A percentile compares a stretch with the other conserved stretches of the same genome.
These are phyloP conservation scores for Zele albiditarsus DNA, from an alignment of 2,888 invertebrate species.

Conservation along the genomic window DNA sequence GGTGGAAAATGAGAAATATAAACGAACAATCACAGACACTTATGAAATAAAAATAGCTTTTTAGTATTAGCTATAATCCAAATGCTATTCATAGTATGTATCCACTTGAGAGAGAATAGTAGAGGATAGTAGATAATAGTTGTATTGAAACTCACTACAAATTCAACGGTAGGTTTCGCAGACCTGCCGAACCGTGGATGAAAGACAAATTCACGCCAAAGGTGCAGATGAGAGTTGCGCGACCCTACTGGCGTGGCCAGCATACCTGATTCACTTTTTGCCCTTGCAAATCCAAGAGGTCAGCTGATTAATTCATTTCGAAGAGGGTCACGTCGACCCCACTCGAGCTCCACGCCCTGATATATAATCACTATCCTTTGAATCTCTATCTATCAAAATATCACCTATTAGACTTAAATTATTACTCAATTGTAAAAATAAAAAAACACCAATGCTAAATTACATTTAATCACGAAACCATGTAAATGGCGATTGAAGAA, in stretches of 20 bases:
- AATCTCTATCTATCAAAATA: not conserved
- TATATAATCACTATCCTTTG: not conserved
- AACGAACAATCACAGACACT: too few relatives aligned
- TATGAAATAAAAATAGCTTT: too few relatives aligned
- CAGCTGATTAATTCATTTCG: conserved; percentile 14
- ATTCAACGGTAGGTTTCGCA: conserved; percentile 45
- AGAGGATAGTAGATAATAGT: not conserved
- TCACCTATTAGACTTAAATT: not conserved
- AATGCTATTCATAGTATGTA: too few relatives aligned
- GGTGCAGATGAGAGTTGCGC: conserved; percentile 59
- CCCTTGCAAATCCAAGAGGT: conserved; percentile 15
- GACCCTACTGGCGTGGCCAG: conserved; percentile 50
- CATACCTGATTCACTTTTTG: conserved; percentile 47
- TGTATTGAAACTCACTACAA: conserved; percentile 46
- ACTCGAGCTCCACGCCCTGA: conserved; percentile 28
- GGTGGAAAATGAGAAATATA: too few relatives aligned
- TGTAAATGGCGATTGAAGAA: not conserved
- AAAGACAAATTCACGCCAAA: conserved; percentile 63
- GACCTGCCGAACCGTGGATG: conserved; percentile 41
- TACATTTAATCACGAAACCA: not conserved
- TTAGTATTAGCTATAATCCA: too few relatives aligned
- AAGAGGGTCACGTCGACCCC: conserved; percentile 5
- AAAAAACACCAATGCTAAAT: not conserved
- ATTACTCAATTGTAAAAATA: not conserved
- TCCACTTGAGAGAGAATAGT: not conserved